Evolutionary conservation across 2,113 vertebrate genomes (phyloP).

Genomic region (Vicugna pacos): DNA sequence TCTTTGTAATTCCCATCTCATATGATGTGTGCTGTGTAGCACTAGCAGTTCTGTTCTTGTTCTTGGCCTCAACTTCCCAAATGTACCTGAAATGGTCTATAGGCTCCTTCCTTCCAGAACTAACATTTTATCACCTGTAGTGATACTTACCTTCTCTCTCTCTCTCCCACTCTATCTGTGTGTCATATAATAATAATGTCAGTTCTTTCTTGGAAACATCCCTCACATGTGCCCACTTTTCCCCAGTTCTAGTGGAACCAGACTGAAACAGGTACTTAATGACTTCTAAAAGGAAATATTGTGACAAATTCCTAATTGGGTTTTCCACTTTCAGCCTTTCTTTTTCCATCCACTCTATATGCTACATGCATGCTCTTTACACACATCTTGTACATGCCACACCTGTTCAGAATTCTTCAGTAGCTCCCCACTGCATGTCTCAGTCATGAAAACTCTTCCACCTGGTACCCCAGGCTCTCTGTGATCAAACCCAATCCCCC

Average conservation of each 20-base stretch:
- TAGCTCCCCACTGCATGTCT: background rate
- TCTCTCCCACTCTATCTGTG: background rate
- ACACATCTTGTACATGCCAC: background rate
- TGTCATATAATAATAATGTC: background rate
- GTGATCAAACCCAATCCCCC: background rate
- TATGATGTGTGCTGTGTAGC: rapidly evolving
- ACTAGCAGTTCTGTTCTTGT: background rate
- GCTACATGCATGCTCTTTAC: background rate
- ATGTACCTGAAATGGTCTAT: background rate
- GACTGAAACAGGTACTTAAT: background rate
- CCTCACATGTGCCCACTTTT: background rate
- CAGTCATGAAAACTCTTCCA: background rate
- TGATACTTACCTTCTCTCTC: background rate
- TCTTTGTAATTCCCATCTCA: background rate
- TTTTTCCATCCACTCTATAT: background rate
- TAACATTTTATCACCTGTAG: background rate
- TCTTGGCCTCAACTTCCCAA: background rate
- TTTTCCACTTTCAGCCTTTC: background rate
- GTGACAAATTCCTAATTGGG: background rate
- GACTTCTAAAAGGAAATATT: background rate
- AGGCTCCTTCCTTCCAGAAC: background rate
- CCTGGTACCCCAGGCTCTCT: background rate
- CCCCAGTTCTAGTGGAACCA: background rate
- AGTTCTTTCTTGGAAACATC: background rate
- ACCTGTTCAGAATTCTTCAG: background rate